Evolutionary conservation across 2,797 vertebrate species (phyloP), one percentile per base, ranked within the genome.

Genomic region (Moxostoma hubbsi): DNA sequence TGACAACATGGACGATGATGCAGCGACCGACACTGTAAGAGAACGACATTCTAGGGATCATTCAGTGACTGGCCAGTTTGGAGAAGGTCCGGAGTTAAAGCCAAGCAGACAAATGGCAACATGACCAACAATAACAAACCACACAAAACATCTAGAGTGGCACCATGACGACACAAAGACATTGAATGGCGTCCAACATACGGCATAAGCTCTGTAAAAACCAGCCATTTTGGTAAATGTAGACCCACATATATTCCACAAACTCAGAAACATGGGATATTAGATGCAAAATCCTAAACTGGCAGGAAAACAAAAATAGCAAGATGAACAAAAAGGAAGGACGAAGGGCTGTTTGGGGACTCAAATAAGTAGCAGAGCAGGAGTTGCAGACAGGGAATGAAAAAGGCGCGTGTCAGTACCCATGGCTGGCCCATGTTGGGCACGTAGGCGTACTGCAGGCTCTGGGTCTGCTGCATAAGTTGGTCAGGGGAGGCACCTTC

Each of bases 401-500:
- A 83, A 87, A 77, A 79, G 53, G 77, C 76, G 82, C 83, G 86
- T 87, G 85, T 89, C 86, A 86, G 90, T 96, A 96, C 96, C 96
- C 96, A 97, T 89, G 95, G 93, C 93, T 96, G 92, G 87, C 92
- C 92, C 86, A 90, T 87, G 15, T 90, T 93, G 80, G 89, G 91
- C 70, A 89, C 69, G 43, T 92, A 94, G 78, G 90, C 94, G 88
- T 96, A 97, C 85, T 95, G 92, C 83, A 94, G 94, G 86, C 94
- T 90, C 90, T 95, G 92, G 88, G 90, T 94, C 94, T 96, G 95
- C 89, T 94, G 94, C 87, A 94, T 90, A 83, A 96, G 90, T 87
- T 95, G 91, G 84, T 96, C 92, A 79, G 95, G 93, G 82, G 94
- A 95, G 73, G 94, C 94, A 87, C 95, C 95, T 89, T 96, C 96